Evolutionary conservation across 2,888 invertebrate genomes (phyloP).

Genomic region (Julus scandinavius): DNA sequence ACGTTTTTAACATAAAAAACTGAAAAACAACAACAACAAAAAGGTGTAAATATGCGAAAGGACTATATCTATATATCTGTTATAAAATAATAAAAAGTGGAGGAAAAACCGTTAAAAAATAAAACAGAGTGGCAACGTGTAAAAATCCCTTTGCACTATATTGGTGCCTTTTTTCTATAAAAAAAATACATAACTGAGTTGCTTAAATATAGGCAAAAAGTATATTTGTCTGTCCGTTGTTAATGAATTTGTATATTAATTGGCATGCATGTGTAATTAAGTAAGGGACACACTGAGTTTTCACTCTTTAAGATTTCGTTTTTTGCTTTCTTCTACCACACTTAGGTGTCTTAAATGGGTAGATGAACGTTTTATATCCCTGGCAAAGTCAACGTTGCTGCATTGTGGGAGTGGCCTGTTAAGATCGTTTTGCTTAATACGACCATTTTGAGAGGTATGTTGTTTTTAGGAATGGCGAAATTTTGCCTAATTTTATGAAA

Average conservation of each 20-base stretch:
- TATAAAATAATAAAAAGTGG: background rate
- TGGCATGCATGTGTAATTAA: background rate
- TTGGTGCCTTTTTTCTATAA: constrained; percentile 42
- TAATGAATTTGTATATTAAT: constrained; percentile 34
- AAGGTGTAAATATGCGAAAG: background rate
- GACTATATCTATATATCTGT: constrained; percentile 32
- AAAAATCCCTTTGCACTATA: constrained; percentile 37
- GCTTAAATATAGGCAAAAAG: background rate
- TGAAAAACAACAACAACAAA: background rate
- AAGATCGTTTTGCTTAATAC: background rate
- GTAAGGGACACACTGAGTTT: background rate
- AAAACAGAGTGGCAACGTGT: constrained; percentile 19
- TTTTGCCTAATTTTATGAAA: background rate
- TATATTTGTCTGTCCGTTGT: constrained; percentile 29
- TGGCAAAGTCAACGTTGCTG: background rate
- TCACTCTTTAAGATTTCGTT: background rate
- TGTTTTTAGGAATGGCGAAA: background rate
- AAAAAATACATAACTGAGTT: background rate
- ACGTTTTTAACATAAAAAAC: background rate
- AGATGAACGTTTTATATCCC: background rate
- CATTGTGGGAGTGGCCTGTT: background rate
- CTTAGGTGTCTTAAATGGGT: background rate
- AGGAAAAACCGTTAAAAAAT: background rate
- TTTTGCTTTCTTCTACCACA: background rate
- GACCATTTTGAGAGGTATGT: background rate